Conservation (phyloP, 37 sponge, comb jelly and placozoan species). For the Agelas oroides region DNA sequence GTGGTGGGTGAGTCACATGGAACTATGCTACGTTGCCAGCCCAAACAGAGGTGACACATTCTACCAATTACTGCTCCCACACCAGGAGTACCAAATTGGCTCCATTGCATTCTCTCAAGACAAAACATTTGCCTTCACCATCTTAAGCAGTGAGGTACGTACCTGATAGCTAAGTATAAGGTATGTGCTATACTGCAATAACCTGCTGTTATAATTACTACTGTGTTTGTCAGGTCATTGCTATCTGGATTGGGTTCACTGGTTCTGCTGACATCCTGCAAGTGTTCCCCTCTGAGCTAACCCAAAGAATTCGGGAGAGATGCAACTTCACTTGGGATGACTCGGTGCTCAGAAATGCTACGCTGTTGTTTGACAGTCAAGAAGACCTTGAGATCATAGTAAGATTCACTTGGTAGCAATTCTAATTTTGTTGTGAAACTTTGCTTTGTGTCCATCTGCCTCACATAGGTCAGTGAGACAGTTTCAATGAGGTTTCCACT, state of each 20-base stretch:
- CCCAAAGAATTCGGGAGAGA: conserved; percentile 1
- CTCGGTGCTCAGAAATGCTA: neutral
- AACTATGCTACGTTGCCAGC: too few relatives aligned
- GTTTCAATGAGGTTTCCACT: neutral
- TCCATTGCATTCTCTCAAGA: neutral
- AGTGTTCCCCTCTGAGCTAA: conserved; percentile 10
- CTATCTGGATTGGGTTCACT: conserved; percentile 10
- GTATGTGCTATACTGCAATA: neutral
- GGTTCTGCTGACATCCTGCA: neutral
- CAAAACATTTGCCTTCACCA: neutral
- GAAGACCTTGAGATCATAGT: neutral
- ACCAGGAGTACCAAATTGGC: neutral
- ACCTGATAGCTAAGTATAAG: neutral
- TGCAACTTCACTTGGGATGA: too few relatives aligned
- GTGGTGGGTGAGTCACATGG: neutral
- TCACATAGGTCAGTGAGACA: neutral
- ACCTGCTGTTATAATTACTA: neutral
- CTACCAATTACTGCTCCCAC: conserved; percentile 13
- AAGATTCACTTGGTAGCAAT: neutral
- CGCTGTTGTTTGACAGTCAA: neutral
- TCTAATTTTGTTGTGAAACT: neutral
- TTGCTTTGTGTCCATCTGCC: neutral
- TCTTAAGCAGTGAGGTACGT: neutral
- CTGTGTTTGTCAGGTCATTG: neutral
- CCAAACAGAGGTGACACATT: neutral